Evolutionary conservation across 2,113 vertebrate species (phyloP).

Genomic region (Psittacus erithacus): DNA sequence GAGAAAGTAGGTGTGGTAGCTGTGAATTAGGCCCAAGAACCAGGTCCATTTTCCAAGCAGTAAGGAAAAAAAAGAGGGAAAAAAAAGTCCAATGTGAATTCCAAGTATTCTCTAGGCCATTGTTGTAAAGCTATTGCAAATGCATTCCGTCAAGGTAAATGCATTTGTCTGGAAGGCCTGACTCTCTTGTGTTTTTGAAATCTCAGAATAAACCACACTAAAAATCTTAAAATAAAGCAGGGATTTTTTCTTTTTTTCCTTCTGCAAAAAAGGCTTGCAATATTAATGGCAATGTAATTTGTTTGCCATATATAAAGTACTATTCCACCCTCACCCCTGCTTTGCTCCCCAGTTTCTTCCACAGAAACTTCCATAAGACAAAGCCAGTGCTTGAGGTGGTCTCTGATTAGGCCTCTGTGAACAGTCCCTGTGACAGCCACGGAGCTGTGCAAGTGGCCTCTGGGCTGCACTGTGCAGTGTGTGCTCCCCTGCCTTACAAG

Average conservation of each 20-base stretch:
- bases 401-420: neutral
- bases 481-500: neutral
- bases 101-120: slow-evolving; percentile 89
- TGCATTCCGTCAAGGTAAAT: slow-evolving; percentile 89
- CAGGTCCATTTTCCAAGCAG: slow-evolving; percentile 85
- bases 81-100: slow-evolving; percentile 83
- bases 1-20: slow-evolving; percentile 86
- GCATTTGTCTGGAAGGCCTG: slow-evolving; percentile 84
- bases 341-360: slow-evolving; percentile 59
- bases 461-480: no score
- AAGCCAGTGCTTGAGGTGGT: neutral
- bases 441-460: neutral
- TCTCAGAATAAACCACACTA: slow-evolving; percentile 83
- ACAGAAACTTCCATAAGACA: slow-evolving; percentile 55
- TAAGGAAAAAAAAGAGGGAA: slow-evolving; percentile 57
- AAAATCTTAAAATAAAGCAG: slow-evolving; percentile 91
- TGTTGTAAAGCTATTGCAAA: slow-evolving; percentile 90
- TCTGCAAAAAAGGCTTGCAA: slow-evolving; percentile 80
- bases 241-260: slow-evolving; percentile 48
- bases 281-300: slow-evolving; percentile 91
- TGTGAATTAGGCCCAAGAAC: slow-evolving; percentile 81
- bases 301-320: slow-evolving; percentile 83
- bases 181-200: slow-evolving; percentile 93
- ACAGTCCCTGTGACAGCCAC: neutral
- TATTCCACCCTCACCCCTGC: neutral